Conservation (phyloP, 2,888 invertebrate species). For the Lordiphosa andalusiaca region DNA sequence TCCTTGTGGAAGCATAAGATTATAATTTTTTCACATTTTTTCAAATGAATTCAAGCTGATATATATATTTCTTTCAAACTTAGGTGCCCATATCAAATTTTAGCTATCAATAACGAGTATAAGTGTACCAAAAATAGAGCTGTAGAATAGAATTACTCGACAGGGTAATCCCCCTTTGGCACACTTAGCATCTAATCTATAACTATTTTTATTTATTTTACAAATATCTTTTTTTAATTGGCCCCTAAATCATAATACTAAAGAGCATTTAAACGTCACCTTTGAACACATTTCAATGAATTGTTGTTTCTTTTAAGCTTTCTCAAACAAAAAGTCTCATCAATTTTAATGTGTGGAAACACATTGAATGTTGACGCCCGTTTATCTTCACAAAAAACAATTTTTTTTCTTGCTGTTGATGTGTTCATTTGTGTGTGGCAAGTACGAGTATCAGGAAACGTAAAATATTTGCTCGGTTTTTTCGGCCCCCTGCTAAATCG, state of each 20-base stretch:
- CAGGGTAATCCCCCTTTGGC: background rate
- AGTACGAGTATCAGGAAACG: background rate
- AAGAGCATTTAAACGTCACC: constrained; percentile 3
- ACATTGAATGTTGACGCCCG: constrained; percentile 17
- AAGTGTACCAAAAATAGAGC: too few relatives aligned
- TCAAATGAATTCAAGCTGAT: too few relatives aligned
- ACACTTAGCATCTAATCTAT: background rate
- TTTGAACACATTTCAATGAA: background rate
- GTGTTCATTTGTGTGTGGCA: constrained; percentile 8
- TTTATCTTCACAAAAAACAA: constrained; percentile 18
- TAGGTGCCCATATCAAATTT: too few relatives aligned
- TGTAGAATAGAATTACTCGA: too few relatives aligned
- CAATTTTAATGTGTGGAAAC: constrained; percentile 14
- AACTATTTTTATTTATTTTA: background rate
- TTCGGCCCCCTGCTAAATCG: constrained; percentile 20
- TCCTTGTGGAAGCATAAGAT: too few relatives aligned
- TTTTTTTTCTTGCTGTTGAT: constrained; percentile 11
- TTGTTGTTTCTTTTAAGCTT: background rate
- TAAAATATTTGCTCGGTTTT: constrained; percentile 38
- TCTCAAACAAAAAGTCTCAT: constrained; percentile 14
- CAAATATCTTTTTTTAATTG: too few relatives aligned
- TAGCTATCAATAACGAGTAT: too few relatives aligned
- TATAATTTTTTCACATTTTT: too few relatives aligned
- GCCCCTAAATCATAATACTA: too few relatives aligned
- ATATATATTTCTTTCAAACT: too few relatives aligned